These are phyloP conservation scores for Hucho hucho DNA, from an alignment of 2,113 vertebrate species.

Conservation along the genomic window DNA sequence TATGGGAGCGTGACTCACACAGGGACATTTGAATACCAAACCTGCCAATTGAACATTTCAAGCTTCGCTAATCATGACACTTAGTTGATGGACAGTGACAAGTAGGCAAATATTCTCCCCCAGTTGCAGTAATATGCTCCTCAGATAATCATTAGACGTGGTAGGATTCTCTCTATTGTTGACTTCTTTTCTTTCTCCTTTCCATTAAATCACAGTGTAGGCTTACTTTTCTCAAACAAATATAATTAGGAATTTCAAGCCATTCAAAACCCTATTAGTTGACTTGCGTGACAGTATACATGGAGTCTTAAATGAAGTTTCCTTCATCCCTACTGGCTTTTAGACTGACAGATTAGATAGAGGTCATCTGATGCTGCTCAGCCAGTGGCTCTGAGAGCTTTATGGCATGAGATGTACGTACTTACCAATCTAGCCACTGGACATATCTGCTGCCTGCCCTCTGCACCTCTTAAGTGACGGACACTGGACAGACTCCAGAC, in stretches of 20 bases:
- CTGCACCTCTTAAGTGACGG: not conserved
- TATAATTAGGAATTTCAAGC: not conserved
- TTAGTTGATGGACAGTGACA: constrained; percentile 58
- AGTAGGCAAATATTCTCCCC: constrained; percentile 66
- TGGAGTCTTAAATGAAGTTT: not conserved
- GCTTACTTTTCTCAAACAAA: not conserved
- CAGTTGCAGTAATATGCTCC: not conserved
- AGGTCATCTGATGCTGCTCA: constrained; percentile 36
- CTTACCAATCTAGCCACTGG: too few relatives aligned
- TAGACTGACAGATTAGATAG: constrained; percentile 3
- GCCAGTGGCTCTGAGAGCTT: constrained; percentile 12
- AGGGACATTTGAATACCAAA: constrained; percentile 36
- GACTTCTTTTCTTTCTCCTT: too few relatives aligned
- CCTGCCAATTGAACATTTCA: constrained; percentile 51
- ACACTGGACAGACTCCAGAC: constrained; percentile 3
- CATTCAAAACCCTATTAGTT: not conserved
- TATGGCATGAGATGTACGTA: too few relatives aligned
- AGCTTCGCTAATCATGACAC: constrained; percentile 60
- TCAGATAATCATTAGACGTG: too few relatives aligned
- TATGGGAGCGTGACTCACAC: constrained; percentile 45
- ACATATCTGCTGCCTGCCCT: not conserved
- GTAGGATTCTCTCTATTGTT: too few relatives aligned
- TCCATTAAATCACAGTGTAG: not conserved
- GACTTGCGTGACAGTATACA: not conserved
- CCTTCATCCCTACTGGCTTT: constrained; percentile 11